Base-by-base conservation (phyloP, 1,140 invertebrate species). In the Dendroctonus ponderosae region DNA sequence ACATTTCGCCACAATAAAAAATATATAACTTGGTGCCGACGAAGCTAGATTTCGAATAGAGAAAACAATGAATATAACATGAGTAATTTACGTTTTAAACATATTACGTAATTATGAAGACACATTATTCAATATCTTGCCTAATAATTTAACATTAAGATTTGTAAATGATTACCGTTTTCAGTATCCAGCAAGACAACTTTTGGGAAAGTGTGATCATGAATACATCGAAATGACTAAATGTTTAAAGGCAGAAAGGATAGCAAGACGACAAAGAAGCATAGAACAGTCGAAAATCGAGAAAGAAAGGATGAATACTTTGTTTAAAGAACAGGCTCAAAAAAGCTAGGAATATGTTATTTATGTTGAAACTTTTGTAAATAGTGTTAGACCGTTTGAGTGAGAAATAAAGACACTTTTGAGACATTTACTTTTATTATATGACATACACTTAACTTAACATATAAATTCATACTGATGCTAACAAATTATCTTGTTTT, bases 121-220 rank as follows among this genome's bases (percentile, higher is more conserved):
- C 26, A 26, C 26, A 26, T 26, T 26, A 26, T 26, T 26, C 26
- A 26, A 26, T 26, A 9, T 12, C 12, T 46, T 46, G 43, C 43
- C 8, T 46, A 26, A 26, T 26, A 26, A 26, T 26, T 26, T 26
- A 26, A 26, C 26, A 26, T 26, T 26, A 26, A 26, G 26, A 26
- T 26, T 26, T 26, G 26, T 26, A 26, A 26, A 7, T 56, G 53
- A 69, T 54, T 60, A 59, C 39, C 63, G 37, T 52, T 83, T 84
- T 38, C 71, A 88, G 86, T 80, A 88, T 79, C 79, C 81, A 12
- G 81, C 82, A 58, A 52, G 75, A 60, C 84, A 76, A 73, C 86
- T 86, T 63, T 70, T 88, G 52, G 87, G 87, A n/a, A 79, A 80
- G 70, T 90, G 87, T 71, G 86, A 85, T 69, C 70, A 80, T 7